phyloP scores from a whole-genome alignment of 2,113 vertebrate genomes.

The Caretta caretta region DNA sequence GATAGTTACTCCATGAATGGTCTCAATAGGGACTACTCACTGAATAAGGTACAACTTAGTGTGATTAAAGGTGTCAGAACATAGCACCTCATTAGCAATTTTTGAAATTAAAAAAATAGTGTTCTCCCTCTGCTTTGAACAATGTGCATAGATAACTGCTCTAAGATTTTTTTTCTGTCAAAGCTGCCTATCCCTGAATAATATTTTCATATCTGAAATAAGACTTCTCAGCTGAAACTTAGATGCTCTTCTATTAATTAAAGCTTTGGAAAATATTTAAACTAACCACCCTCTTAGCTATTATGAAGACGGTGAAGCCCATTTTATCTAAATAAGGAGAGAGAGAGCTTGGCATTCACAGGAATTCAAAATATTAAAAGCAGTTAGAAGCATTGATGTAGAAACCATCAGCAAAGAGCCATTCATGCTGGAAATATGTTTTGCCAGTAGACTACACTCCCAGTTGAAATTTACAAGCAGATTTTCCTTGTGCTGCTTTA shows the following conservation, averaged over 20 bases:
- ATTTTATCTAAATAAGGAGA: slow-evolving; percentile 21
- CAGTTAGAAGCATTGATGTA: slow-evolving; percentile 1
- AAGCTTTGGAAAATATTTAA: slow-evolving; percentile 31
- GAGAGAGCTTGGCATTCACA: slow-evolving; percentile 17
- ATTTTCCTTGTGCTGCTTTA: slow-evolving; percentile 9
- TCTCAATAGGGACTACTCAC: neutral
- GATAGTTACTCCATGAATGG: neutral
- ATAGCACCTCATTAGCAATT: neutral
- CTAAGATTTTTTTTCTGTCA: neutral
- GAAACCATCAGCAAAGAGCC: slow-evolving; percentile 31
- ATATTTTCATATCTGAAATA: slow-evolving; percentile 7
- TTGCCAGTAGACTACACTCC: slow-evolving; percentile 9
- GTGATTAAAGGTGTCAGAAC: neutral
- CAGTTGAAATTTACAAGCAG: neutral
- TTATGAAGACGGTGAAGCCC: slow-evolving; percentile 20
- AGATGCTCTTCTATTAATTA: slow-evolving; percentile 29
- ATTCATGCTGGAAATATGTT: slow-evolving; percentile 43
- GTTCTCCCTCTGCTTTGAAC: neutral
- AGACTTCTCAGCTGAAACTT: neutral
- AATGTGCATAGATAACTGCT: neutral
- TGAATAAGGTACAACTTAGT: neutral
- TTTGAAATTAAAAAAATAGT: neutral
- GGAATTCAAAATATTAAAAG: slow-evolving; percentile 16
- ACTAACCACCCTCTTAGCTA: slow-evolving; percentile 37
- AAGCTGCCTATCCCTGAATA: neutral